These are phyloP conservation scores for Bathynomus jamesi DNA, from an alignment of 1,140 invertebrate species.

Conservation along the genomic window DNA sequence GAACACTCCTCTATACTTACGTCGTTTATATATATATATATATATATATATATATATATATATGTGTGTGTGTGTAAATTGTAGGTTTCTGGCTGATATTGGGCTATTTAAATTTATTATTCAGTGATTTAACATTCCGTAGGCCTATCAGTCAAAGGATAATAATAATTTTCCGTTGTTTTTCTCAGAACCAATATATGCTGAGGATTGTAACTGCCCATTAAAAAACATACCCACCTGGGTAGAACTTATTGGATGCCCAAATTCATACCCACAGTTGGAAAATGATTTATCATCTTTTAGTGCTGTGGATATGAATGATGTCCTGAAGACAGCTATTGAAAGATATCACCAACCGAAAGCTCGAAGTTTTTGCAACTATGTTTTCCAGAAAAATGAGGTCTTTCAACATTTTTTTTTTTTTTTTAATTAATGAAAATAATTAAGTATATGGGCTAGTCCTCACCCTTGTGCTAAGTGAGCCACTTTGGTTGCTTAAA, in stretches of 20 bases:
- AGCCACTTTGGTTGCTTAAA: not conserved
- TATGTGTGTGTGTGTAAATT: constrained; percentile 5
- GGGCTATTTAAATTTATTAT: too few relatives aligned
- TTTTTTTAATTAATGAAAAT: constrained; percentile 22
- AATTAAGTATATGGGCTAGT: constrained; percentile 9
- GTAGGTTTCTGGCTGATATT: too few relatives aligned
- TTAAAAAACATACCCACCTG: constrained; percentile 55
- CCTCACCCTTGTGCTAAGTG: not conserved
- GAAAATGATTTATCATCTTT: constrained; percentile 63
- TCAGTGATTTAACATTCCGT: constrained; percentile 15
- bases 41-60: constrained; percentile 3
- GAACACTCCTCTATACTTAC: not conserved
- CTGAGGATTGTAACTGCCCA: constrained; percentile 82
- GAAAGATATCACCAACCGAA: constrained; percentile 60
- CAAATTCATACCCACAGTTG: constrained; percentile 60
- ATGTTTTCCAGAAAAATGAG: constrained; percentile 74
- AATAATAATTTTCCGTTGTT: not conserved
- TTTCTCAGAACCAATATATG: constrained; percentile 57
- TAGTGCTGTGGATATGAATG: constrained; percentile 60
- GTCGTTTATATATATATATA: not conserved
- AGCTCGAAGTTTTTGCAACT: constrained; percentile 81
- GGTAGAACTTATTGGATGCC: constrained; percentile 61
- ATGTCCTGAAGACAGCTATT: constrained; percentile 55
- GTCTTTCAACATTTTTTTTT: constrained; percentile 43
- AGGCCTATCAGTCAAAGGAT: constrained; percentile 4